Base-by-base conservation (phyloP, 1,140 invertebrate species). In the Bombus superbus region DNA sequence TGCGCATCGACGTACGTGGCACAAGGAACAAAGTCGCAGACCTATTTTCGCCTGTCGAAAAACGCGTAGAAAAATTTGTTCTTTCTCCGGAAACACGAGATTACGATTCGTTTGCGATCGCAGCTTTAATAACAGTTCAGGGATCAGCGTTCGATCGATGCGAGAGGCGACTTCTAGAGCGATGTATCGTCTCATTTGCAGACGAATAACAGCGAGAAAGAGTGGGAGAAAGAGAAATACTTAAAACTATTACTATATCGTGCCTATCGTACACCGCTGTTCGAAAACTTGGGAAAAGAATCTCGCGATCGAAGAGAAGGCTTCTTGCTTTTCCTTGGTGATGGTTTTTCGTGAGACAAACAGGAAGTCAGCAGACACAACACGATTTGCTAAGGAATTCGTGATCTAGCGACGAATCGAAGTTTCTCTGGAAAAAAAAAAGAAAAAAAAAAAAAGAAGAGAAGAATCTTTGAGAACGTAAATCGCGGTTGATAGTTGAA, bases 211-310 rank as follows among this genome's bases (percentile, higher is more conserved):
- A 15, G 72, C 10, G 32, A 53, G 44, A 28, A 47, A 28, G 28
- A 9, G 53, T 57, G 15, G 3, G 57, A 77, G 25, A 53, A 25
- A 59, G 35, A 76, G 64, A 79, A 15, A 86, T 82, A 78, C 84
- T 86, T 89, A 57, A 80, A 89, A 80, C 42, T 89, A 73, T 83
- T 68, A 79, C 81, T 89, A 86, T 77, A 83, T 86, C 84, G 88
- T 89, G 88, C 88, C 88, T 89, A 85, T 77, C 66, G 85, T 81
- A 85, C 84, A 81, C 59, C 71, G 79, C 69, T 85, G 40, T 57
- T 81, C 57, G 57, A 85, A 44, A 81, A 81, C 57, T 74, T 47
- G 59, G 57, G 62, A 44, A 75, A 57, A 44, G 62, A 47, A 85
- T 81, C 71, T 85, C 72, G 38, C 77, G n/a, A 35, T 73, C 40